These are phyloP conservation scores for Aethina tumida DNA, from an alignment of 1,140 invertebrate species.

Conservation along the genomic window DNA sequence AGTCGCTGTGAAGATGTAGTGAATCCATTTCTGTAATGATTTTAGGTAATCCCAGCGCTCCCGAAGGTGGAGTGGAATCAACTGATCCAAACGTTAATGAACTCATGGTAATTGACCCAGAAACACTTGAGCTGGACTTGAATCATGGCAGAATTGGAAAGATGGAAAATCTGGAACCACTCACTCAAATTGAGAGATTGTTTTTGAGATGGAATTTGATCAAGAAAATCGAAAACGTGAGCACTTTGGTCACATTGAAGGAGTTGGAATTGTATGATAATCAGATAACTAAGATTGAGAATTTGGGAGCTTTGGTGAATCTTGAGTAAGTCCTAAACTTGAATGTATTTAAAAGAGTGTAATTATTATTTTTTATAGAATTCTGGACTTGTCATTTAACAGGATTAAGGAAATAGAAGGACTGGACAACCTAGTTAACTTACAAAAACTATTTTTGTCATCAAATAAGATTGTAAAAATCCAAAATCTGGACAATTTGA, in stretches of 20 bases:
- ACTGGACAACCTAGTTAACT: constrained; percentile 64
- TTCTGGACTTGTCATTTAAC: constrained; percentile 96
- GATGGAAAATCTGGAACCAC: constrained; percentile 69
- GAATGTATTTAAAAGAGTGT: constrained; percentile 6
- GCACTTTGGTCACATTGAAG: constrained; percentile 58
- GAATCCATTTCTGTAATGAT: no score
- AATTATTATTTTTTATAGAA: constrained; percentile 44
- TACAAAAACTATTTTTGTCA: constrained; percentile 83
- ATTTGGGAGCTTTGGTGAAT: constrained; percentile 76
- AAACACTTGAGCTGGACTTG: constrained; percentile 61
- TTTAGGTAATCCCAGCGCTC: constrained; percentile 1
- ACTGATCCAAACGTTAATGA: constrained; percentile 30
- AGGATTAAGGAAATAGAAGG: constrained; percentile 84
- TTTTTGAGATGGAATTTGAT: constrained; percentile 92
- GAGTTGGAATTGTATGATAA: constrained; percentile 97
- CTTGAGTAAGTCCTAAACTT: constrained; percentile 62
- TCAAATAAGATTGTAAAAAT: constrained; percentile 91
- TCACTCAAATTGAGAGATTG: constrained; percentile 64
- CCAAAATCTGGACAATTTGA: constrained; percentile 78
- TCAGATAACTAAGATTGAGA: constrained; percentile 85
- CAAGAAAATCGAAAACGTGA: constrained; percentile 85
- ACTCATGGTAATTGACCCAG: constrained; percentile 33
- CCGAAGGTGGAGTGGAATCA: constrained; percentile 3
- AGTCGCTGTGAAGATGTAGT: no score
- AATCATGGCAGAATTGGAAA: constrained; percentile 79